Evolutionary conservation across 2,888 invertebrate genomes (phyloP).

Genomic region (Halictus quadricinctus): DNA sequence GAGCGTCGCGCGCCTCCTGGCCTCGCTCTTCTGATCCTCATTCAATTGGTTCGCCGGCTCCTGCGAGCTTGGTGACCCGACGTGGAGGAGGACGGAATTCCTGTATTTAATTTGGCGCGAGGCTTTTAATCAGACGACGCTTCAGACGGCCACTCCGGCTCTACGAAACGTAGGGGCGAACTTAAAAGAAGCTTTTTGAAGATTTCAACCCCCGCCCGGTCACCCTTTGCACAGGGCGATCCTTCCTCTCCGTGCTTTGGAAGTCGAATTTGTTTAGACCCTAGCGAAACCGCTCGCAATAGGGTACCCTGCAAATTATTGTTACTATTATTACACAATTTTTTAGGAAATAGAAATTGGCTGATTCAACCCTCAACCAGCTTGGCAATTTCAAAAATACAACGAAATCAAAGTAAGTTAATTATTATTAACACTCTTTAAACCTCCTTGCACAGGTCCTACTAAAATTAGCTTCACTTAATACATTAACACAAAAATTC

Average conservation of each 20-base stretch:
- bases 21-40: constrained; percentile 30
- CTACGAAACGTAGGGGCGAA: constrained; percentile 43
- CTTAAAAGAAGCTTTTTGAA: constrained; percentile 67
- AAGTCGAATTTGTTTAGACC: constrained; percentile 1
- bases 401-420: no score
- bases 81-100: constrained; percentile 52
- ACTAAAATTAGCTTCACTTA: no score
- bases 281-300: background rate
- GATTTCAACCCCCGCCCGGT: constrained; percentile 48
- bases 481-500: no score
- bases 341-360: background rate
- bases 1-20: constrained; percentile 13
- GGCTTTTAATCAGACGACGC: constrained; percentile 72
- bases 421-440: no score
- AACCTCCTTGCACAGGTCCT: no score
- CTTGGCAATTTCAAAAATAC: no score
- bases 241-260: background rate
- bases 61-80: constrained; percentile 31
- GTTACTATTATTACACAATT: background rate
- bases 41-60: constrained; percentile 47
- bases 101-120: constrained; percentile 73
- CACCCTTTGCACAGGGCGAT: background rate
- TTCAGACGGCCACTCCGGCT: constrained; percentile 65
- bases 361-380: no score
- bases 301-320: background rate